phyloP scores from a whole-genome alignment of 2,797 vertebrate genomes.

The Amblyraja radiata region DNA sequence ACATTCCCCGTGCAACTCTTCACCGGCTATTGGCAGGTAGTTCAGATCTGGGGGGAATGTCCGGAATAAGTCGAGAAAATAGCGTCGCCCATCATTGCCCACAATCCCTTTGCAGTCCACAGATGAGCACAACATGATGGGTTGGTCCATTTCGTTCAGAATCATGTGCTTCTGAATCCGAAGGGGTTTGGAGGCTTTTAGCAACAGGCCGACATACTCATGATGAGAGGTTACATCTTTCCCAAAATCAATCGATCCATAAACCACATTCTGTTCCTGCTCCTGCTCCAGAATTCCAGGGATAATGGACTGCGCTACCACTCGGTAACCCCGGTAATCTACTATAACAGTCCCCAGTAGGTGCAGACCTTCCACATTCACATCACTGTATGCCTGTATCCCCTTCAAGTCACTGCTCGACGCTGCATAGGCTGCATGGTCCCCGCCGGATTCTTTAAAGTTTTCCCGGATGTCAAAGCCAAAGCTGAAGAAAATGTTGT shows the following conservation, averaged over 20 bases:
- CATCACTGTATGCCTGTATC: constrained; percentile 62
- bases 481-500: constrained; percentile 63
- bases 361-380: constrained; percentile 61
- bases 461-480: constrained; percentile 47
- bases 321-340: constrained; percentile 69
- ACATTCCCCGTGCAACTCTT: constrained; percentile 52
- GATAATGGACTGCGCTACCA: constrained; percentile 70
- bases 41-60: constrained; percentile 68
- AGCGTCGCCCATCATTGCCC: constrained; percentile 67
- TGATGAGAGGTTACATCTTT: constrained; percentile 40
- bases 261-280: constrained; percentile 44
- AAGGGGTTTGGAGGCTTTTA: constrained; percentile 41
- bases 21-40: constrained; percentile 52
- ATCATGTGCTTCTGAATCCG: constrained; percentile 41
- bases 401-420: constrained; percentile 55
- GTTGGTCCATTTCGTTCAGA: constrained; percentile 40
- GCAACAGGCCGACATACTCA: constrained; percentile 41
- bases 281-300: constrained; percentile 62
- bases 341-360: constrained; percentile 67
- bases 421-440: constrained; percentile 56
- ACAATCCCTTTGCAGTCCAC: constrained; percentile 67
- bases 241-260: constrained; percentile 44
- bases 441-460: constrained; percentile 51
- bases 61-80: constrained; percentile 68
- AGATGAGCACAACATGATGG: constrained; percentile 59